These are phyloP conservation scores for Eulemur albifrons DNA, from an alignment of 2,797 vertebrate species.

Conservation along the genomic window DNA sequence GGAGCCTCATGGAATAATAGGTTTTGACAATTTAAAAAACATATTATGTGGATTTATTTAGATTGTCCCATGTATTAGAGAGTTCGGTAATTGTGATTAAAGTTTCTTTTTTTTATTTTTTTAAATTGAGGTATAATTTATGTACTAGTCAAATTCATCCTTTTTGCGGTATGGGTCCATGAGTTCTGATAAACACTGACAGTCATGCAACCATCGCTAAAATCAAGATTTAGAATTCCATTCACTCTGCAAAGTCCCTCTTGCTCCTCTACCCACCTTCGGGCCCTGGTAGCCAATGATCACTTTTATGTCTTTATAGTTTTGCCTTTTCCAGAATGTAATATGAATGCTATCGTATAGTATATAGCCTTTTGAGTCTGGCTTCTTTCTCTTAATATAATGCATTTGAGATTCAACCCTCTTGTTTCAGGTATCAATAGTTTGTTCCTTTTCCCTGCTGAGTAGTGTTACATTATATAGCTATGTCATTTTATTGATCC, in stretches of 20 bases:
- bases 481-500: neutral
- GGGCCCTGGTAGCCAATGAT: no score
- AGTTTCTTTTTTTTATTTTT: neutral
- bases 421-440: neutral
- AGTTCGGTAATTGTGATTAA: neutral
- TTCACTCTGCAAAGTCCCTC: neutral
- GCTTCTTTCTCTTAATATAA: neutral
- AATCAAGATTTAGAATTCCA: neutral
- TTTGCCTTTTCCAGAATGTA: neutral
- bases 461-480: rapidly evolving
- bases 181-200: neutral
- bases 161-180: neutral
- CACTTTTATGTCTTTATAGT: neutral
- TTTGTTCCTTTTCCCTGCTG: neutral
- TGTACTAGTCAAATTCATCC: neutral
- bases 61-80: neutral
- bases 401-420: no score
- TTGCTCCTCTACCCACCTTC: neutral
- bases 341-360: neutral
- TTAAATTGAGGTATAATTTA: neutral
- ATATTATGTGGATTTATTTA: neutral
- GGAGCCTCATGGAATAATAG: neutral
- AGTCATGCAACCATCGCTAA: neutral
- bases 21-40: neutral
- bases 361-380: neutral